Base-by-base conservation (phyloP, 2,888 invertebrate genomes). In the Agapostemon virescens region DNA sequence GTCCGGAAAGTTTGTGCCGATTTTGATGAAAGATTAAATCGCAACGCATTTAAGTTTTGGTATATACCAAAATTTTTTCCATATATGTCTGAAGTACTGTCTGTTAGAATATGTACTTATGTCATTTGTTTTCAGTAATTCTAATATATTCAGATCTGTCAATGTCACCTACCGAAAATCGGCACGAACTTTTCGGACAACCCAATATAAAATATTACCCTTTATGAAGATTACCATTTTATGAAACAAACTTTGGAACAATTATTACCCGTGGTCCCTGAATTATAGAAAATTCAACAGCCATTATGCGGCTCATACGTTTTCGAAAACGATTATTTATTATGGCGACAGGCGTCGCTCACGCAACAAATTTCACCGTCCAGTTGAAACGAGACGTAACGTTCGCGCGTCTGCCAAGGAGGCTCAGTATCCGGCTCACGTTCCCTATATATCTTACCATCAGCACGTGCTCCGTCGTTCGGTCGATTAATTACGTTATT, bases 401-500 rank as follows among this genome's bases (percentile, higher is more conserved):
- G 36, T 5, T 33, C 30, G 30, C 61, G 61, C 61, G 30, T n/a
- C 63, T 36, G 63, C 11, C n/a, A 20, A 3, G 9, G 1, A 17
- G 42, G 26, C 17, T 66, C 33, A 15, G 40, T 40, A 66, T 11
- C 23, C 42, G 42, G 23, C 40, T 42, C 66, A 67, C 40, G 42
- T 42, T 23, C 15, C 42, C 42, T 30, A 26, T 42, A 26, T 55
- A 63, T 38, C 30, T 23, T 11, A 20, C n/a, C 45, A 2, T 45
- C 6, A 7, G 36, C 5, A 15, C 15, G 17, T 7, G 20, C 15
- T 0, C 20, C 72, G n/a, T 40, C 9, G 26, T 58, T n/a, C 52
- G 15, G 30, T 13, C 67, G 55, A 58, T 49, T 76, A 58, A 76
- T 79, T 69, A 78, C 40, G 64, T 30, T 20, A 30, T 15, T 36